These are phyloP conservation scores for Drosophila funebris DNA, from an alignment of 1,140 invertebrate genomes.

Conservation along the genomic window DNA sequence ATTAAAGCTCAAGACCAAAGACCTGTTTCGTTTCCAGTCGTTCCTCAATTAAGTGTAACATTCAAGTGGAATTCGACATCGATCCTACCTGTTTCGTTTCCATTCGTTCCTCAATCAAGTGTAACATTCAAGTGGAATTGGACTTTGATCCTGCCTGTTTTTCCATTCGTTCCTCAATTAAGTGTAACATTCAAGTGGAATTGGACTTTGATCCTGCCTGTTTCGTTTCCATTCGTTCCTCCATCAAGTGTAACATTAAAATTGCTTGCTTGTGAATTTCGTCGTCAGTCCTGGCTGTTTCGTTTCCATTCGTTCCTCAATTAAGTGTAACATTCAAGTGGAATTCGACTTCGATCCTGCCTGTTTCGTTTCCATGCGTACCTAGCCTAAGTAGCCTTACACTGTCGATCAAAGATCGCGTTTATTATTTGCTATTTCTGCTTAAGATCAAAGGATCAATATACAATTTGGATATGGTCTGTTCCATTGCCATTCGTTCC, in stretches of 20 bases:
- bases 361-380: not conserved
- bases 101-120: not conserved
- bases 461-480: too few species aligned
- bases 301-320: not conserved
- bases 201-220: not conserved
- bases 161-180: not conserved
- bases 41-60: not conserved
- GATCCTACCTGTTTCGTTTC: not conserved
- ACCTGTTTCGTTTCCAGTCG: not conserved
- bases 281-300: not conserved
- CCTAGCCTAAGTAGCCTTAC: not conserved
- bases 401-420: too few species aligned
- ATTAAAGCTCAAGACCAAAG: not conserved
- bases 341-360: not conserved
- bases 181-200: not conserved
- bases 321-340: not conserved
- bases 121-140: not conserved
- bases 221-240: not conserved
- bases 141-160: too few species aligned
- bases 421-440: too few species aligned
- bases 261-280: too few species aligned
- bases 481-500: too few species aligned
- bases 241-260: not conserved
- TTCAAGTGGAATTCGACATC: not conserved
- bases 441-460: too few species aligned